A percentile compares a stretch with the other conserved stretches of the same genome.
Evolutionary conservation across 2,113 vertebrate species (phyloP).

Genomic region (Octodon degus): DNA sequence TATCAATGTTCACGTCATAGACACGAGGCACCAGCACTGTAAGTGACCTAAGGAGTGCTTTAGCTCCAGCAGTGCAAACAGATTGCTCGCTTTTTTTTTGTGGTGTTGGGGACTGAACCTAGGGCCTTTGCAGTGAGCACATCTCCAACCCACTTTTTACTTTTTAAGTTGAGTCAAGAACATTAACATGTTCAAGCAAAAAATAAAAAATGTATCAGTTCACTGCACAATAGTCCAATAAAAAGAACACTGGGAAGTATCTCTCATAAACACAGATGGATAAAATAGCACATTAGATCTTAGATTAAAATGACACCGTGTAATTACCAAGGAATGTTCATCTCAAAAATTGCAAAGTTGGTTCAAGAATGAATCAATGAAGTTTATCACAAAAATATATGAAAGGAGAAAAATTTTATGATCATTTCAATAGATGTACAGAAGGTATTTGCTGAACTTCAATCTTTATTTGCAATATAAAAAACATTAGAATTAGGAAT

Average conservation of each 20-base stretch:
- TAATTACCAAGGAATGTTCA: not conserved
- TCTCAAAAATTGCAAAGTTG: not conserved
- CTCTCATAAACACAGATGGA: not conserved
- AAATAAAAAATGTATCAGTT: not conserved
- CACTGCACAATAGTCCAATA: not conserved
- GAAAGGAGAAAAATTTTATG: not conserved
- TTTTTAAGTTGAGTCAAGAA: not conserved
- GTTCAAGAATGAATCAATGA: not conserved
- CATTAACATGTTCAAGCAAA: not conserved
- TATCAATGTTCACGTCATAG: constrained; percentile 24
- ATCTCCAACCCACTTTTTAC: not conserved
- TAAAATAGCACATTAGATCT: not conserved
- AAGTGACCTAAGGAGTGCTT: not conserved
- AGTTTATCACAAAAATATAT: not conserved
- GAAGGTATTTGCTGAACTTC: not conserved
- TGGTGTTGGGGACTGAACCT: not conserved
- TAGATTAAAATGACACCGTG: not conserved
- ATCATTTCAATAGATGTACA: not conserved
- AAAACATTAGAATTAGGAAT: not conserved
- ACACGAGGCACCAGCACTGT: not conserved
- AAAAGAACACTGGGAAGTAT: not conserved
- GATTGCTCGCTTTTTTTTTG: not conserved
- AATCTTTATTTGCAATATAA: not conserved
- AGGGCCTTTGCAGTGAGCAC: not conserved
- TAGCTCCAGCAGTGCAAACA: not conserved